Conservation (phyloP, 2,888 invertebrate genomes). For the Drepanosiphum platanoidis region DNA sequence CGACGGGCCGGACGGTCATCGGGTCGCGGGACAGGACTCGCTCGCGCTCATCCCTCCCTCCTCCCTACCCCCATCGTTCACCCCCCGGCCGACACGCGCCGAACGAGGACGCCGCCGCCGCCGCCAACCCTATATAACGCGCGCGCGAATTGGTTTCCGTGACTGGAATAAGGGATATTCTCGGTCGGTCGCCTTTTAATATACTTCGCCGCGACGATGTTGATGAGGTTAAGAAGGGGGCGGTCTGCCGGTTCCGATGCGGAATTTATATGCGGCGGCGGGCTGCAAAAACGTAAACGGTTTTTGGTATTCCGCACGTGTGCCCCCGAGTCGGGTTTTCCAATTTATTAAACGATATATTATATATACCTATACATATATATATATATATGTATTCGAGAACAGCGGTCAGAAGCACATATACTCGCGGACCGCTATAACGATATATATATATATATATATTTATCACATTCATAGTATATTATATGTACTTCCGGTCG, state of each 20-base stretch:
- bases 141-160: slow-evolving; percentile 55
- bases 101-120: neutral
- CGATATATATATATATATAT: neutral
- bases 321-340: slow-evolving; percentile 42
- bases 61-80: too few relatives aligned
- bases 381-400: neutral
- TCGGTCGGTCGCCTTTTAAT: slow-evolving; percentile 49
- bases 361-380: neutral
- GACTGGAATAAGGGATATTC: slow-evolving; percentile 39
- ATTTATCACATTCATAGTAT: too few relatives aligned
- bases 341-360: slow-evolving; percentile 57
- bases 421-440: neutral
- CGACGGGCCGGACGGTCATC: slow-evolving; percentile 7
- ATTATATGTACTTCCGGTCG: neutral
- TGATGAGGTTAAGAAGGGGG: too few relatives aligned
- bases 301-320: slow-evolving; percentile 55
- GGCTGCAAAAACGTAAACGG: slow-evolving; percentile 23
- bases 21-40: slow-evolving; percentile 11
- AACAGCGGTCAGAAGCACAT: too few relatives aligned
- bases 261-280: slow-evolving; percentile 53
- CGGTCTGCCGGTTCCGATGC: neutral
- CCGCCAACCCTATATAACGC: neutral
- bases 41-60: neutral
- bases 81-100: neutral
- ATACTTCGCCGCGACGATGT: neutral